Base-by-base conservation (phyloP, 2,113 vertebrate genomes). In the Malurus alboscapulatus region DNA sequence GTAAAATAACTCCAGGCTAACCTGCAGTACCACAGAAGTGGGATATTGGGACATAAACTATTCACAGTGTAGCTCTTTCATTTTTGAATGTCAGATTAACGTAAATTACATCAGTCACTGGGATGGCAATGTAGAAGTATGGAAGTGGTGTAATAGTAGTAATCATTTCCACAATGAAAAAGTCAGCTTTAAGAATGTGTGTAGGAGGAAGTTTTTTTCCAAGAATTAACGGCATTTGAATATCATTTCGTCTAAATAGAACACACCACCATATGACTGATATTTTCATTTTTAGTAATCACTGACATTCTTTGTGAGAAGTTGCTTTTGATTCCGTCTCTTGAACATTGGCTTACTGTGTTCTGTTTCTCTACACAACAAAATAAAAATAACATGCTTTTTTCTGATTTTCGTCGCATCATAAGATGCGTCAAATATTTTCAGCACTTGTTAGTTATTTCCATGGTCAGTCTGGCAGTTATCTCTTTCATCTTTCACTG, bases 151-250 rank as follows among this genome's bases (percentile, higher is more conserved):
- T 84, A 95, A 87, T 76, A 87, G 66, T 87, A 63, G n/a, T 84
- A 89, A 87, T 96, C 17, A 93, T 96, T 97, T 96, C 84, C 78
- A 69, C 85, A 88, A 84, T 87, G 73, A 90, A 91, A 80, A 90
- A 81, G 50, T 88, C 62, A 85, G 14, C 59, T 76, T 91, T 79
- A 91, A 94, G 74, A 90, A 90, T 76, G 38, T 95, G 74, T 79
- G 95, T 96, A 75, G 94, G 90, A 94, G 68, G 91, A 90, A 93
- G 34, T 84, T 88, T 66, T 96, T 95, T 94, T 94, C 89, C 51
- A 94, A 90, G 82, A 96, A 95, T 73, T 93, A 92, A 65, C 51
- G 84, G n/a, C 80, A 72, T 88, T 93, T 83, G 47, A 85, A 69
- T 95, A 86, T 80, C 18, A 87, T 75, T 79, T 95, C 26, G 75